Evolutionary conservation across 2,888 invertebrate genomes (phyloP).

Genomic region (Caenorhabditis sp.): DNA sequence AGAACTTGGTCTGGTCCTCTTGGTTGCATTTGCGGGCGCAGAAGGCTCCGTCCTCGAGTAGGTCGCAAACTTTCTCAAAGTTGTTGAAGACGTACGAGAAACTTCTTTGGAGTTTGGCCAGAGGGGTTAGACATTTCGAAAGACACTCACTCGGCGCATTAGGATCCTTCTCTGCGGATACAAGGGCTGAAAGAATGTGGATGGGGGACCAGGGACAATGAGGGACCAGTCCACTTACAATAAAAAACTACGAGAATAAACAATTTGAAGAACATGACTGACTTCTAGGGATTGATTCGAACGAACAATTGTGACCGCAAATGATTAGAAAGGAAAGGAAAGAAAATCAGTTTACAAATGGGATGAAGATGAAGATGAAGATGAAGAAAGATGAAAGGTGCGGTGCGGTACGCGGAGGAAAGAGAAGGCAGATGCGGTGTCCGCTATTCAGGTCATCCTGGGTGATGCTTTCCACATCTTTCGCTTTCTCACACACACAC

Average conservation of each 20-base stretch:
- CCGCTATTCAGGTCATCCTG: conserved; percentile 52
- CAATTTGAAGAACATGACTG: background rate
- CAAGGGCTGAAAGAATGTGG: conserved; percentile 2
- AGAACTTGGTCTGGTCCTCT: conserved; percentile 71
- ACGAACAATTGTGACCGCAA: too few species aligned
- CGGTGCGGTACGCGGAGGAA: conserved; percentile 12
- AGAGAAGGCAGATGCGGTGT: conserved; percentile 21
- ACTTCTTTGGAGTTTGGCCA: conserved; percentile 76
- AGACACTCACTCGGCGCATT: conserved; percentile 73
- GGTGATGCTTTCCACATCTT: conserved; percentile 19
- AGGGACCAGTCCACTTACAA: too few species aligned
- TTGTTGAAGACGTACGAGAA: conserved; percentile 79
- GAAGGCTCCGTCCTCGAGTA: conserved; percentile 68
- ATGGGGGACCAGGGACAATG: too few species aligned
- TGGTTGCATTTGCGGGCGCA: conserved; percentile 68
- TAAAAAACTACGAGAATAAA: background rate
- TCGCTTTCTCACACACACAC: background rate
- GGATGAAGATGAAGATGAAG: conserved; percentile 22
- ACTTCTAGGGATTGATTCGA: background rate
- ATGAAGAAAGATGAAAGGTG: conserved; percentile 26
- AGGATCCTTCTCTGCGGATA: conserved; percentile 40
- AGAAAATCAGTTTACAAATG: conserved; percentile 38
- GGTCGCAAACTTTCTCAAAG: conserved; percentile 76
- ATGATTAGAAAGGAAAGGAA: too few species aligned
- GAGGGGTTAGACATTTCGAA: conserved; percentile 75